Evolutionary conservation across 1,140 invertebrate genomes (phyloP).

Genomic region (Meteorus sp.): DNA sequence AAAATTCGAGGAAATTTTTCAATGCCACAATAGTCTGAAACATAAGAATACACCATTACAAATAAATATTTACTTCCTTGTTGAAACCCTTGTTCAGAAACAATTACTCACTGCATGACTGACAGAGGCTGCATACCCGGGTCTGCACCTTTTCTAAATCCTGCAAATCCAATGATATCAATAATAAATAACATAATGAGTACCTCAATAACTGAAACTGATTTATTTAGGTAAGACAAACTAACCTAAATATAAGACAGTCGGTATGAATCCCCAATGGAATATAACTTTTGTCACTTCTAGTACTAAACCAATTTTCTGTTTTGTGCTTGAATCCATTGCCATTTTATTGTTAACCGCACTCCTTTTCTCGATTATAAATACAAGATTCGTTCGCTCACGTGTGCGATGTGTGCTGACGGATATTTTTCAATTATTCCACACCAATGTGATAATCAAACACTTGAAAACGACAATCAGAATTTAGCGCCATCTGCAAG

Average conservation of each 20-base stretch:
- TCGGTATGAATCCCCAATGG: slow-evolving; percentile 71
- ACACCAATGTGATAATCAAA: too few relatives aligned
- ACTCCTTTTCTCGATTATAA: too few relatives aligned
- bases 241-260: slow-evolving; percentile 70
- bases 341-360: slow-evolving; percentile 42
- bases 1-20: too few relatives aligned
- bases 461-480: too few relatives aligned
- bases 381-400: too few relatives aligned
- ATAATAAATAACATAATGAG: slow-evolving; percentile 22
- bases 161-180: slow-evolving; percentile 45
- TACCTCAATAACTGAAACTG: not conserved
- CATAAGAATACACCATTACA: slow-evolving; percentile 26
- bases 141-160: slow-evolving; percentile 66
- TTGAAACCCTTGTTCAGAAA: slow-evolving; percentile 6
- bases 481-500: too few relatives aligned
- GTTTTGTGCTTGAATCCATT: slow-evolving; percentile 59
- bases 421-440: too few relatives aligned
- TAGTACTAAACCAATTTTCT: slow-evolving; percentile 64
- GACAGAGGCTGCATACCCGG: slow-evolving; percentile 65
- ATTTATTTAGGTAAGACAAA: slow-evolving; percentile 22
- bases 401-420: too few relatives aligned
- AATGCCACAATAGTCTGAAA: slow-evolving; percentile 61
- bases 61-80: slow-evolving; percentile 19
- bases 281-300: slow-evolving; percentile 64
- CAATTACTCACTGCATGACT: slow-evolving; percentile 57